Evolutionary conservation across 2,888 invertebrate genomes (phyloP).

Genomic region (Platerodrilus igneus): DNA sequence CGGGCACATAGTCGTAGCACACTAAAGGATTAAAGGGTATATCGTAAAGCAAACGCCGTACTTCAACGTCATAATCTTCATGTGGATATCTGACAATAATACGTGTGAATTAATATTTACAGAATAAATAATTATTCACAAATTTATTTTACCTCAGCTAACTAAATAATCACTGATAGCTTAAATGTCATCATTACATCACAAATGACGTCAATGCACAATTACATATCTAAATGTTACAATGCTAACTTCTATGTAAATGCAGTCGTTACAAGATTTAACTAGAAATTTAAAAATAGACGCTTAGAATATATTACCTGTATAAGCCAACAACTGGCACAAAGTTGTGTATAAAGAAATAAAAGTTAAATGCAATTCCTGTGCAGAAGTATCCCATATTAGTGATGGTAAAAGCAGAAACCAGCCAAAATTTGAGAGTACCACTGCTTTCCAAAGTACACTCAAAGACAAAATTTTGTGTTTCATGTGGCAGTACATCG

Average conservation of each 20-base stretch:
- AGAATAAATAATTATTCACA: too few relatives aligned
- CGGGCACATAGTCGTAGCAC: too few relatives aligned
- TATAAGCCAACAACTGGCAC: conserved; percentile 60
- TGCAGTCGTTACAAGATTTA: background rate
- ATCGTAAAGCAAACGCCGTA: too few relatives aligned
- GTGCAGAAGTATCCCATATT: conserved; percentile 55
- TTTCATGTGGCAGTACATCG: conserved; percentile 28
- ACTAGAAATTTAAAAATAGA: background rate
- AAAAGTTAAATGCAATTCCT: conserved; percentile 53
- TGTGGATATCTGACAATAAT: too few relatives aligned
- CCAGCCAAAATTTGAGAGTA: conserved; percentile 57
- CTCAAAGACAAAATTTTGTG: conserved; percentile 26
- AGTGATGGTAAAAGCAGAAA: conserved; percentile 59
- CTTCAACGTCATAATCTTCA: too few relatives aligned
- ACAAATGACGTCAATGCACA: background rate
- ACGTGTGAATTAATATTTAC: too few relatives aligned
- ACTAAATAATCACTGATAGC: too few relatives aligned
- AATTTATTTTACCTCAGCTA: too few relatives aligned
- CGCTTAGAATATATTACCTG: conserved; percentile 52
- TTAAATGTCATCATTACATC: too few relatives aligned
- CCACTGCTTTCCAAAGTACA: conserved; percentile 54
- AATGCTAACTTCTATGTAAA: background rate
- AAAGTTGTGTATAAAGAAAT: conserved; percentile 62
- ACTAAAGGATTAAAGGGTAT: too few relatives aligned
- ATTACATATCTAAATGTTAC: background rate